These are phyloP conservation scores for Eudemis profundana DNA, from an alignment of 2,888 invertebrate species.

Conservation along the genomic window DNA sequence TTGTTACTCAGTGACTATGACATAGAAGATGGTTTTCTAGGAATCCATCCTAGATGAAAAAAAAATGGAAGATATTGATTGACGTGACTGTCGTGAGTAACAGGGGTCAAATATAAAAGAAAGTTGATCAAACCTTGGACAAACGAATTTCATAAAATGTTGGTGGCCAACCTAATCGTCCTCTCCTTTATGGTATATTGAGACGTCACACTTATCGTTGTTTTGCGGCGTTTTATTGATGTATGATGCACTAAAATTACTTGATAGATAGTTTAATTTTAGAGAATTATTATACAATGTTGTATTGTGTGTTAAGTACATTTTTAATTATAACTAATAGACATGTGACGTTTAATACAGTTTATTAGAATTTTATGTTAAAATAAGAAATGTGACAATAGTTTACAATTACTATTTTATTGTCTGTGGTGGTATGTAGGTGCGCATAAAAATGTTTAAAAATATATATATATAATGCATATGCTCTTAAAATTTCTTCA, in stretches of 20 bases:
- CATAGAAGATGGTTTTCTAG: too few species aligned
- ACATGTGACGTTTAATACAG: constrained; percentile 25
- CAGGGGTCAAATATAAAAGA: too few species aligned
- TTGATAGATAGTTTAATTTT: constrained; percentile 47
- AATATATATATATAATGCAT: constrained; percentile 14
- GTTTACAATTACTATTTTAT: constrained; percentile 55
- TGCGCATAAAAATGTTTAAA: constrained; percentile 47
- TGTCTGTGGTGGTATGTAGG: constrained; percentile 50
- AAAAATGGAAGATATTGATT: too few species aligned
- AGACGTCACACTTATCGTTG: neutral
- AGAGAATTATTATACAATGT: constrained; percentile 54
- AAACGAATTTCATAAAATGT: too few species aligned
- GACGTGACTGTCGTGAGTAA: too few species aligned
- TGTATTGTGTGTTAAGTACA: constrained; percentile 54
- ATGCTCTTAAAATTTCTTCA: neutral
- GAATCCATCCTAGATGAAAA: too few species aligned
- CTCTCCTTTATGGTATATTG: neutral
- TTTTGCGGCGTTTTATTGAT: constrained; percentile 10
- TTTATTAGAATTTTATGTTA: constrained; percentile 48
- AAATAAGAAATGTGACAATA: constrained; percentile 58
- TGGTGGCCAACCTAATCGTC: too few species aligned
- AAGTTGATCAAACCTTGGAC: too few species aligned
- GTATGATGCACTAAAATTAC: constrained; percentile 30
- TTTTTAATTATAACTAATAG: constrained; percentile 50
- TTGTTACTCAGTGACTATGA: neutral